Base-by-base conservation (phyloP, 1,140 invertebrate species). In the Seison nebaliae region DNA sequence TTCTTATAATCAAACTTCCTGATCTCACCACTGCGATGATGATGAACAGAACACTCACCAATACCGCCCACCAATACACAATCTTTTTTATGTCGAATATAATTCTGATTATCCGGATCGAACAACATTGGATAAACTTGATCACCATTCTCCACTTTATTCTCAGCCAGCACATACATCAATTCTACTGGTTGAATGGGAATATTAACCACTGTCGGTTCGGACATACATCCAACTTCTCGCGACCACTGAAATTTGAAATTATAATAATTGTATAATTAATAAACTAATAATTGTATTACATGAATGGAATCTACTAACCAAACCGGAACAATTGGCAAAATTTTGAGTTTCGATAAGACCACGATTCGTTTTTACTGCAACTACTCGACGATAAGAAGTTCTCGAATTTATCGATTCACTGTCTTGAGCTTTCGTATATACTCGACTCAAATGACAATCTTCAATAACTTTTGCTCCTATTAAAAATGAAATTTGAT, bases 121-220 rank as follows among this genome's bases (percentile, higher is more conserved):
- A 5, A 11, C 18, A 7, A 5, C 15, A 6, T 5, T 14, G 35
- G 22, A 5, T 36, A 32, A 29, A 28, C 35, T 23, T 8, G 28
- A 24, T 14, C 15, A 2, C 11, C 24, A 38, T 50, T 53, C 51
- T 46, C 65, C 63, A 72, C 23, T 64, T 49, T 30, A 52, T 43
- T 5, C 79, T 70, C 21, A 69, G 67, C 55, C 80, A 72, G 1
- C 80, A 84, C 46, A 78, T 71, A 19, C 86, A 57, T 59, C 81
- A 83, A 55, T 79, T 79, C 62, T 86, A 79, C 56, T 84, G 80
- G 71, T 58, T 86, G 72, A n/a, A 83, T 57, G 7, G 81, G 81
- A 28, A 88, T 74, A 60, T 78, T 76, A n/a, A n/a, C n/a, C 1
- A 88, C 75, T 50, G 68, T 63, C 8, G 80, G 79, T 38, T 70